These are phyloP conservation scores for Physella acuta DNA, from an alignment of 1,140 invertebrate species.

Conservation along the genomic window DNA sequence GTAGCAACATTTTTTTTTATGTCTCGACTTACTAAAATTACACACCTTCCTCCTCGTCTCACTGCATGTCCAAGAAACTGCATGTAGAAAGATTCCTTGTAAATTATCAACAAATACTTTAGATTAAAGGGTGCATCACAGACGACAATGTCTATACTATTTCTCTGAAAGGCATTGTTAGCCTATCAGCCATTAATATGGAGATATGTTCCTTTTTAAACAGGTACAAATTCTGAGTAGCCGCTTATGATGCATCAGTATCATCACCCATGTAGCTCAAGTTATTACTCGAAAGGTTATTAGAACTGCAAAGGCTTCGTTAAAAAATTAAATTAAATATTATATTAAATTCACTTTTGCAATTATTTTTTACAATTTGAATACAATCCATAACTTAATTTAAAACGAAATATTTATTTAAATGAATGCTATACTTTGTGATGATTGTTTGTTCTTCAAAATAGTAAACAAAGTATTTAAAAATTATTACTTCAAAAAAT, in stretches of 20 bases:
- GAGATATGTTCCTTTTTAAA: background rate
- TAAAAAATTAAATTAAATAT: no score
- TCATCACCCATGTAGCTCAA: slow-evolving; percentile 10
- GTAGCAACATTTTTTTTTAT: slow-evolving; percentile 11
- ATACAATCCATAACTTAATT: no score
- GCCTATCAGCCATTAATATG: slow-evolving; percentile 21
- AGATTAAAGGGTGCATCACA: slow-evolving; percentile 42
- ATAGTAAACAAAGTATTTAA: no score
- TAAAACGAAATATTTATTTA: no score
- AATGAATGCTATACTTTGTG: no score
- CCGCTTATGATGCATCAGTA: background rate
- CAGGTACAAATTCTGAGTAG: slow-evolving; percentile 8
- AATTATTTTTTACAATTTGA: no score
- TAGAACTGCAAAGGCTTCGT: no score
- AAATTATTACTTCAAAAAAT: no score
- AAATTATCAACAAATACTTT: slow-evolving; percentile 23
- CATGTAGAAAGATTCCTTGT: slow-evolving; percentile 27
- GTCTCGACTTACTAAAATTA: slow-evolving; percentile 27
- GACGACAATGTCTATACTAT: slow-evolving; percentile 32
- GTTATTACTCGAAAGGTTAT: slow-evolving; percentile 3
- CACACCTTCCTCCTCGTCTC: slow-evolving; percentile 23
- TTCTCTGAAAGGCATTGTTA: slow-evolving; percentile 23
- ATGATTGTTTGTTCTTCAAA: no score
- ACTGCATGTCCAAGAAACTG: slow-evolving; percentile 29
- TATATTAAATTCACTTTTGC: no score